These are phyloP conservation scores for Acrobasis repandana DNA, from an alignment of 2,888 invertebrate genomes.

Conservation along the genomic window DNA sequence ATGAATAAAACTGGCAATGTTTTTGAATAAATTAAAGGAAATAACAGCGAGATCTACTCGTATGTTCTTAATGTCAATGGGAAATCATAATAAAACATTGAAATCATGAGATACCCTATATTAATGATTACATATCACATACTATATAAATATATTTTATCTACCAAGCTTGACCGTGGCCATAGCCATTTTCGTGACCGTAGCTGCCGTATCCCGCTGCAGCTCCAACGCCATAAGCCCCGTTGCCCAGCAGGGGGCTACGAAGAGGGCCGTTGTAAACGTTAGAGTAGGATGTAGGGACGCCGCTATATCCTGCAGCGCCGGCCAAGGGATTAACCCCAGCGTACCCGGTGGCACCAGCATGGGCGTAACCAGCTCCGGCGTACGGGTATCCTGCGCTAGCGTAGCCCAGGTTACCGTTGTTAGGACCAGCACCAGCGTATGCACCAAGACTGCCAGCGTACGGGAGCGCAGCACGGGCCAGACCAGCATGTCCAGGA, in stretches of 20 bases:
- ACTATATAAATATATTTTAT: not conserved
- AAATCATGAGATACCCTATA: not conserved
- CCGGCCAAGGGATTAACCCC: slow-evolving; percentile 4
- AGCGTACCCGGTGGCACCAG: slow-evolving; percentile 2
- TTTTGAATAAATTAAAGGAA: too few relatives aligned
- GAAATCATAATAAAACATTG: too few relatives aligned
- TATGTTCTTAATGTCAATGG: too few relatives aligned
- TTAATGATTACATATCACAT: not conserved
- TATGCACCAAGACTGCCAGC: slow-evolving; percentile 12
- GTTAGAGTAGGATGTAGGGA: slow-evolving; percentile 17
- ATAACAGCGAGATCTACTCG: too few relatives aligned
- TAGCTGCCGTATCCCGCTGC: not conserved
- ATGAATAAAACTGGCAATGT: too few relatives aligned
- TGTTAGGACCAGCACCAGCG: slow-evolving; percentile 10
- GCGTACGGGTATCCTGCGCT: slow-evolving; percentile 1
- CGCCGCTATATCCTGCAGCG: slow-evolving; percentile 1
- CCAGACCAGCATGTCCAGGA: slow-evolving; percentile 16
- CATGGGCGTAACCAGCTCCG: not conserved
- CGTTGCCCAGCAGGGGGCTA: not conserved
- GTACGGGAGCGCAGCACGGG: slow-evolving; percentile 15
- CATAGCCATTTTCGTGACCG: slow-evolving; percentile 7
- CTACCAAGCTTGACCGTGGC: slow-evolving; percentile 4
- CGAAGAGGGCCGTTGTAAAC: slow-evolving; percentile 11
- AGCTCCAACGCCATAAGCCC: slow-evolving; percentile 8
- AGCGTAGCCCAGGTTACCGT: slow-evolving; percentile 2